Conservation (phyloP, 2,888 invertebrate genomes). For the Stratiomys singularior region DNA sequence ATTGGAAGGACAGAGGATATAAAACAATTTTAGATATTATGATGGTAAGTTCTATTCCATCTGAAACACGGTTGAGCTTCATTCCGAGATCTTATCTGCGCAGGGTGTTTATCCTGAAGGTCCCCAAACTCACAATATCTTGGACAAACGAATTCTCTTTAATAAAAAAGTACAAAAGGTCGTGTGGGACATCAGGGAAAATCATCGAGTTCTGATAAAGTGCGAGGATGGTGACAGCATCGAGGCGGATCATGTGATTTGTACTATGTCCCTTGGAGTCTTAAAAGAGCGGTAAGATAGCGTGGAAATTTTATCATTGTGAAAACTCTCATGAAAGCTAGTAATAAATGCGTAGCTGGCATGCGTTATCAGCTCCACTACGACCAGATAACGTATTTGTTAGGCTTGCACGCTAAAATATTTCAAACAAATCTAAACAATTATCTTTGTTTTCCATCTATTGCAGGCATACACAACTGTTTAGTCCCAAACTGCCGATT, state of each 20-base stretch:
- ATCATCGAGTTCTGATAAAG: constrained; percentile 56
- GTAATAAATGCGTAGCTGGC: not conserved
- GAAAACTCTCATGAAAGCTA: not conserved
- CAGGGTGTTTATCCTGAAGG: constrained; percentile 23
- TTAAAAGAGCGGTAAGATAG: constrained; percentile 67
- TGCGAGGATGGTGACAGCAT: constrained; percentile 65
- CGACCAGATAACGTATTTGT: not conserved
- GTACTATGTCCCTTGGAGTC: constrained; percentile 71
- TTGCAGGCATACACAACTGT: constrained; percentile 59
- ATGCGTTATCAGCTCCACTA: not conserved
- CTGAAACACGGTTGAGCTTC: not conserved
- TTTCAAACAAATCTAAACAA: not conserved
- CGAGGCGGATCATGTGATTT: constrained; percentile 71
- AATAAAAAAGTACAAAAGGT: constrained; percentile 58
- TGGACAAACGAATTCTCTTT: constrained; percentile 60
- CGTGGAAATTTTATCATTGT: constrained; percentile 50
- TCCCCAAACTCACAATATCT: constrained; percentile 45
- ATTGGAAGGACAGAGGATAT: constrained; percentile 81
- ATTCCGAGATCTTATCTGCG: not conserved
- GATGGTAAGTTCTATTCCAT: constrained; percentile 67
- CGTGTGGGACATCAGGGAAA: constrained; percentile 57
- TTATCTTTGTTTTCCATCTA: not conserved
- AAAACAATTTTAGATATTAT: constrained; percentile 75
- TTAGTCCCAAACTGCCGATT: constrained; percentile 67
- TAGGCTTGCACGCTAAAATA: not conserved